Percentiles rank a stretch among this genome's conserved stretches.
phyloP scores from a whole-genome alignment of 2,888 invertebrate species.

The Papilio protenor region DNA sequence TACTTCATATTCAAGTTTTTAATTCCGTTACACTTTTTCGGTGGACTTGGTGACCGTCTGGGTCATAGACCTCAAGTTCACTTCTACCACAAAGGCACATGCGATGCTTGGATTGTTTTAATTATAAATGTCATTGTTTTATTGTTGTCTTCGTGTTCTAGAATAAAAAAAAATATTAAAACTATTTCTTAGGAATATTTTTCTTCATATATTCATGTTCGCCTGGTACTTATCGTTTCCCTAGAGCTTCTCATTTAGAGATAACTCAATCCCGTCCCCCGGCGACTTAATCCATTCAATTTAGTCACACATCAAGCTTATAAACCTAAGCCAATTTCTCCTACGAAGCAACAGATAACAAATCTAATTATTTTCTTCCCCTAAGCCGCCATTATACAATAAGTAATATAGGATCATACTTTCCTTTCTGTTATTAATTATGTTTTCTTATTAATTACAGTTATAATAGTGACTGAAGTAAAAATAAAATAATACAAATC shows the following conservation, averaged over 20 bases:
- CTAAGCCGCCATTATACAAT: constrained; percentile 19
- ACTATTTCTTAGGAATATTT: background rate
- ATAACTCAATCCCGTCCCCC: constrained; percentile 29
- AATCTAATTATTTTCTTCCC: constrained; percentile 22
- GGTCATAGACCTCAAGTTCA: constrained; percentile 6
- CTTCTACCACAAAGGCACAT: background rate
- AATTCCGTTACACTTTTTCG: background rate
- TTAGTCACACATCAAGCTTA: constrained; percentile 27
- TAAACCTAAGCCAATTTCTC: constrained; percentile 29
- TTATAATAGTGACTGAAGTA: background rate
- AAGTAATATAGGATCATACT: background rate
- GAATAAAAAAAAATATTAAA: background rate
- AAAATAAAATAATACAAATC: background rate
- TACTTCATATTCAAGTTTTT: background rate
- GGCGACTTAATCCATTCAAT: constrained; percentile 38
- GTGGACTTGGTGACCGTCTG: background rate
- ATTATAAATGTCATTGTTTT: background rate
- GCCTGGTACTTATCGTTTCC: constrained; percentile 18
- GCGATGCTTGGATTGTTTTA: background rate
- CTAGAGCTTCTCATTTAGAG: constrained; percentile 7
- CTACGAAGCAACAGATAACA: constrained; percentile 21
- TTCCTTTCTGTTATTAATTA: background rate
- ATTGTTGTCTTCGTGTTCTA: background rate
- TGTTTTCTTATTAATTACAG: background rate
- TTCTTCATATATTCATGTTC: constrained; percentile 10